phyloP scores from a whole-genome alignment of 2,888 invertebrate species.

The Atherix ibis region DNA sequence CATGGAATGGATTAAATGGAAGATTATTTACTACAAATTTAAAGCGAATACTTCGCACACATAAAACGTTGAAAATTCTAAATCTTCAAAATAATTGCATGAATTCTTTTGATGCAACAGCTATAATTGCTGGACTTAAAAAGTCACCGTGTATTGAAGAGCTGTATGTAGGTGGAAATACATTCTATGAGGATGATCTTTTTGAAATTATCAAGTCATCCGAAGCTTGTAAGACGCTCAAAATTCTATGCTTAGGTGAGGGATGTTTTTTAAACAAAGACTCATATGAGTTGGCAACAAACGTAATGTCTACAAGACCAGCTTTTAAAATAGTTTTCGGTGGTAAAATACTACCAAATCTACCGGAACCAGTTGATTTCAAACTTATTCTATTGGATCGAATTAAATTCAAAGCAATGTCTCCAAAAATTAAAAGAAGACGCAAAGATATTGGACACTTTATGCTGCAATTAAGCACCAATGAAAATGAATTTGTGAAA shows the following conservation, averaged over 20 bases:
- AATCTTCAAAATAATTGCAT: conserved; percentile 9
- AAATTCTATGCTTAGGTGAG: conserved; percentile 8
- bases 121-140: conserved; percentile 5
- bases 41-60: conserved; percentile 3
- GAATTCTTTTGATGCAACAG: conserved; percentile 1
- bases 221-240: conserved; percentile 1
- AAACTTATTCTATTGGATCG: conserved; percentile 8
- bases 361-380: conserved; percentile 9
- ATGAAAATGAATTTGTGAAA: neutral
- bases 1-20: conserved; percentile 12
- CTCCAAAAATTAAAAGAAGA: conserved; percentile 10
- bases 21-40: conserved; percentile 4
- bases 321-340: conserved; percentile 8
- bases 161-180: conserved; percentile 11
- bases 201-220: conserved; percentile 5
- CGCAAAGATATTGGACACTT: conserved; percentile 10
- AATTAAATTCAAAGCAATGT: conserved; percentile 10
- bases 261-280: conserved; percentile 6
- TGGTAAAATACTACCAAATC: conserved; percentile 9
- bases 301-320: neutral
- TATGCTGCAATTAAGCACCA: conserved; percentile 3
- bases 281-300: conserved; percentile 1
- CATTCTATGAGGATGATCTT: conserved; percentile 1
- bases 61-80: conserved; percentile 4
- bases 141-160: conserved; percentile 5